Conservation (phyloP, 1,140 invertebrate species). For the Cotesia glomerata region DNA sequence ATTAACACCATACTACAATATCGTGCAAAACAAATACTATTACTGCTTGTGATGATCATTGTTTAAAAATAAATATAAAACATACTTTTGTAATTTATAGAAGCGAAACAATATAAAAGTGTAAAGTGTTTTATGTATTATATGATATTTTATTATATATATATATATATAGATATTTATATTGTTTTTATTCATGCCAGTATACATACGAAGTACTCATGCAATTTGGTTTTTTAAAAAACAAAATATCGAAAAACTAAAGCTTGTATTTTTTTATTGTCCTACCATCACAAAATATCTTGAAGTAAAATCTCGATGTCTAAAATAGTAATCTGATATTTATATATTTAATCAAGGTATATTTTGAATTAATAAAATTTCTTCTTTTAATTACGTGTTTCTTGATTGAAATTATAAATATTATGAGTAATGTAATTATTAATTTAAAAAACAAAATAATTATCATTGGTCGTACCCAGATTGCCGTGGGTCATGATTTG, state of each 20-base stretch:
- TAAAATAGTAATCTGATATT: neutral
- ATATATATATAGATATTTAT: no score
- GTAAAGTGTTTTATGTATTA: slow-evolving; percentile 26
- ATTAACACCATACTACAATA: neutral
- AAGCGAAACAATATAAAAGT: slow-evolving; percentile 7
- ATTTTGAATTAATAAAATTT: neutral
- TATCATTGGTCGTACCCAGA: slow-evolving; percentile 55
- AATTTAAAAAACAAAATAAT: slow-evolving; percentile 39
- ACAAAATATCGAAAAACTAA: slow-evolving; percentile 53
- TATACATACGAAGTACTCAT: slow-evolving; percentile 23
- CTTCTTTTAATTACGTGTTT: neutral
- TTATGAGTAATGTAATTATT: slow-evolving; percentile 15
- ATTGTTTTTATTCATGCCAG: neutral
- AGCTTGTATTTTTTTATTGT: slow-evolving; percentile 44
- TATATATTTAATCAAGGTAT: neutral
- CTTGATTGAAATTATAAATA: neutral
- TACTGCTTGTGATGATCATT: neutral
- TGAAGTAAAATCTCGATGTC: neutral
- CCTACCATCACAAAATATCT: slow-evolving; percentile 1
- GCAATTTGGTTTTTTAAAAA: slow-evolving; percentile 22
- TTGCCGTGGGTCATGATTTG: slow-evolving; percentile 56
- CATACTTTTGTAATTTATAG: neutral
- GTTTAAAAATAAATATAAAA: neutral
- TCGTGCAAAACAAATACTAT: slow-evolving; percentile 20
- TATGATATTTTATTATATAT: slow-evolving; percentile 15